These are phyloP conservation scores for Epinephelus awoara DNA, from an alignment of 2,797 vertebrate species.

Conservation along the genomic window DNA sequence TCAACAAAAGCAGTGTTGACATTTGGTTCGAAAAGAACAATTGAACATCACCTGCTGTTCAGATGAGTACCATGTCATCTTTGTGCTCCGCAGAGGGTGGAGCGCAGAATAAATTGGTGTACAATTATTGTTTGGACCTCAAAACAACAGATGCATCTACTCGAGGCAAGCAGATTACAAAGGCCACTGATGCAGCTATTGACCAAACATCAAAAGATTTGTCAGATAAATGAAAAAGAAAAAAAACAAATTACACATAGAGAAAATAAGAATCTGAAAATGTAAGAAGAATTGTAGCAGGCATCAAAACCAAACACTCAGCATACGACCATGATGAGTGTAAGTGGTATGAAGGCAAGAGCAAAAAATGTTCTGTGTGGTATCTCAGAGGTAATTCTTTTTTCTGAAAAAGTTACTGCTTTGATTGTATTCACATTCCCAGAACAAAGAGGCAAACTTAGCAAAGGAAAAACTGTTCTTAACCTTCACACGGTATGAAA, in stretches of 20 bases:
- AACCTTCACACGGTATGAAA: conserved; percentile 49
- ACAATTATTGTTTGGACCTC: conserved; percentile 46
- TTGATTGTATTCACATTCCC: conserved; percentile 32
- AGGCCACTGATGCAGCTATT: conserved; percentile 36
- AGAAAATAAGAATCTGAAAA: not conserved
- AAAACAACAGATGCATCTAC: conserved; percentile 48
- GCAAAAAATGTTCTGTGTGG: not conserved
- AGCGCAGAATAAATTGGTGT: conserved; percentile 33
- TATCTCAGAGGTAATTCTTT: conserved; percentile 7
- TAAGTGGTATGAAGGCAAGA: not conserved
- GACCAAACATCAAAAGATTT: conserved; percentile 43
- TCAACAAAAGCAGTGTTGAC: conserved; percentile 43
- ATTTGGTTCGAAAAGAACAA: conserved; percentile 54
- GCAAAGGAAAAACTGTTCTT: conserved; percentile 47
- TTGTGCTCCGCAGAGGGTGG: conserved; percentile 36
- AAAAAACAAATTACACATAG: not conserved
- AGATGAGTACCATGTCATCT: conserved; percentile 30
- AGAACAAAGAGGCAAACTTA: conserved; percentile 29
- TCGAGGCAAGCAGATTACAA: conserved; percentile 43
- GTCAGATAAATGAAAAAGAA: conserved; percentile 26
- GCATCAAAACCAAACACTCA: conserved; percentile 7
- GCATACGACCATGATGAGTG: not conserved
- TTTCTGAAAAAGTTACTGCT: conserved; percentile 25
- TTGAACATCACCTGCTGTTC: conserved; percentile 55
- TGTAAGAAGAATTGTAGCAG: conserved; percentile 2